These are phyloP conservation scores for Chymomyza fuscimana DNA, from an alignment of 2,888 invertebrate species.

Conservation along the genomic window DNA sequence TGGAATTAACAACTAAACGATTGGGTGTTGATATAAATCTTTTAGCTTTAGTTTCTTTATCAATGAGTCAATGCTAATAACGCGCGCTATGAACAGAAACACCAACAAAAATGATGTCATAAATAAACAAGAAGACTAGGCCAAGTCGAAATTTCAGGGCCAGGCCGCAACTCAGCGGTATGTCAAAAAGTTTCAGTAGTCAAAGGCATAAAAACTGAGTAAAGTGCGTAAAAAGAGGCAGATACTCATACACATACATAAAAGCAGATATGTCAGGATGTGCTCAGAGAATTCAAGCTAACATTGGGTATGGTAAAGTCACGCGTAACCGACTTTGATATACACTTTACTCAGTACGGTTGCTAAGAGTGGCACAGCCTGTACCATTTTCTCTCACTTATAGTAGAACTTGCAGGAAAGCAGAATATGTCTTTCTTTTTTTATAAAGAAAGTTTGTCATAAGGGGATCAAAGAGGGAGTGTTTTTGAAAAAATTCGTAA, in stretches of 20 bases:
- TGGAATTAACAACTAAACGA: neutral
- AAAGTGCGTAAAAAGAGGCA: neutral
- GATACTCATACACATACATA: neutral
- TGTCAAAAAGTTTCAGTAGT: neutral
- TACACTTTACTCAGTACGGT: no score
- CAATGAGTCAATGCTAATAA: neutral
- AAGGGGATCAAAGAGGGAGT: no score
- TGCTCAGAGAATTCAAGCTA: neutral
- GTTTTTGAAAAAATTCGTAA: no score
- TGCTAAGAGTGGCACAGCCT: no score
- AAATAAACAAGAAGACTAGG: slow-evolving; percentile 30
- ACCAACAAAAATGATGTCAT: slow-evolving; percentile 23
- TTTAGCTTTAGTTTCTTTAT: neutral
- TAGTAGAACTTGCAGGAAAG: no score
- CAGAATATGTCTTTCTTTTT: no score
- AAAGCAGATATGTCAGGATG: neutral
- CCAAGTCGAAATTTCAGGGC: neutral
- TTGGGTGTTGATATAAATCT: neutral
- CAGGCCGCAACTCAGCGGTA: neutral
- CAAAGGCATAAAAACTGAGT: neutral
- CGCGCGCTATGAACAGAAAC: slow-evolving; percentile 10
- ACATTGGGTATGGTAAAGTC: no score
- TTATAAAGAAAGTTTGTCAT: no score
- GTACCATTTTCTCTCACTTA: no score
- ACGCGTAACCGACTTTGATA: no score